Base-by-base conservation (phyloP, 1,140 invertebrate genomes). In the Drosophila nannoptera region DNA sequence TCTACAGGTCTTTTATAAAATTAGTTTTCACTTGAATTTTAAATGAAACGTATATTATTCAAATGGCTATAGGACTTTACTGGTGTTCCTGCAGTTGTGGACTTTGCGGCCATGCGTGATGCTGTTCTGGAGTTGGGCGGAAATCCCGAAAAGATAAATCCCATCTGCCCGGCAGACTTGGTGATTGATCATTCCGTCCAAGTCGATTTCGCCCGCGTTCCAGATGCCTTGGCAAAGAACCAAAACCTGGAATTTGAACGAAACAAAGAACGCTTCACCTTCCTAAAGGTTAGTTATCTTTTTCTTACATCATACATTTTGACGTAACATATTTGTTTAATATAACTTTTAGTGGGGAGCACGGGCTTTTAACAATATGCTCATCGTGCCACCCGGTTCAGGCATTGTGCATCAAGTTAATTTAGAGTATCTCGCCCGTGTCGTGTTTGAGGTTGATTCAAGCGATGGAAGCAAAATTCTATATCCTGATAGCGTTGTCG, bases 371-470 rank as follows among this genome's bases (percentile, higher is more conserved):
- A 91, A 96, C 88, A 99, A 99, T 87, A 98, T 99, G 96, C 90
- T 97, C 75, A 99, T 99, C 68, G 96, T 99, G 7, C 98, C 98
- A 22, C 98, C 98, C 4, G 98, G 98, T 9, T 98, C 96, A 71
- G 98, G 98, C 7, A 99, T 99, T 69, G 96, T 99, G 0, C 98
- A 99, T 91, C 97, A 99, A 92, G 97, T 99, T 0, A 99, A 99
- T 90, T 91, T 99, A 73, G 98, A 99, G 89, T 98, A 98, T 88
- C 89, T 99, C 43, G 97, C 97, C 0, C 92, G 97, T 62, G 97
- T 99, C n/a, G 98, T 99, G 2, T 99, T 99, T 86, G 93, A 93
- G 4, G 91, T 93, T 16, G 90, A 92, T 61, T 90, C 90, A 4
- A 60, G 52, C 12, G 69, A 75, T 42, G 86, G 86, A 35, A 76